Base-by-base conservation (phyloP, 2,888 invertebrate genomes). In the Branchinecta sandiegonensis region DNA sequence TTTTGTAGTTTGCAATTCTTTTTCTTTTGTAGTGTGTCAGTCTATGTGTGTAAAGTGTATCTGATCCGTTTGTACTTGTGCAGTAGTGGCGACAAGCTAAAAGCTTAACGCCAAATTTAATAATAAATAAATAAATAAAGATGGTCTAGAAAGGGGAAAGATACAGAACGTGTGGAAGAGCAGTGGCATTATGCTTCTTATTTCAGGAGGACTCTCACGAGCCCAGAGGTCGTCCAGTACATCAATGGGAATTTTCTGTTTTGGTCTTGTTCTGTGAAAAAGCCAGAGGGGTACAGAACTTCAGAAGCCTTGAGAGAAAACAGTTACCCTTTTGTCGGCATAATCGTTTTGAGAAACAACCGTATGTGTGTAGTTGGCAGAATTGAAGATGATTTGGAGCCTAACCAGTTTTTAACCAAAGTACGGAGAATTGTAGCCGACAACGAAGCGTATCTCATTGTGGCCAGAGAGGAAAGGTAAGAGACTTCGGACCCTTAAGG, bases 311-410 rank as follows among this genome's bases (percentile, higher is more conserved):
- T 95, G 47, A 86, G 89, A 71, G 90, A 89, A 46, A 84, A 85
- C 69, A 84, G 87, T 69, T 90, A 87, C 77, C 97, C 97, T 12
- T 86, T 94, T 75, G 80, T 97, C 74, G 91, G 92, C 70, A 83
- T 96, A 69, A 88, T 97, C 74, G 94, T 92, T 68, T 82, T 95
- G 48, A 85, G 91, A 72, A 90, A 94, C 69, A 89, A 89, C 76
- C 85, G 89, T 72, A 97, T 97, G 95, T 91, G 93, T 3, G 86
- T 94, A 71, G 91, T 94, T 68, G 90, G 87, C 67, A 84, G 94
- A 71, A 86, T 93, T 75, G 94, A 95, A 78, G 96, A 95, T 11
- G 83, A 85, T 65, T 87, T 90, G 72, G 84, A 86, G 12, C 79
- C 89, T 0, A 81, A 82, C 13, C 86, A 88, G 73, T 79, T 95